Base-by-base conservation (phyloP, 2,797 vertebrate genomes). In the Pangasius larnaudii region DNA sequence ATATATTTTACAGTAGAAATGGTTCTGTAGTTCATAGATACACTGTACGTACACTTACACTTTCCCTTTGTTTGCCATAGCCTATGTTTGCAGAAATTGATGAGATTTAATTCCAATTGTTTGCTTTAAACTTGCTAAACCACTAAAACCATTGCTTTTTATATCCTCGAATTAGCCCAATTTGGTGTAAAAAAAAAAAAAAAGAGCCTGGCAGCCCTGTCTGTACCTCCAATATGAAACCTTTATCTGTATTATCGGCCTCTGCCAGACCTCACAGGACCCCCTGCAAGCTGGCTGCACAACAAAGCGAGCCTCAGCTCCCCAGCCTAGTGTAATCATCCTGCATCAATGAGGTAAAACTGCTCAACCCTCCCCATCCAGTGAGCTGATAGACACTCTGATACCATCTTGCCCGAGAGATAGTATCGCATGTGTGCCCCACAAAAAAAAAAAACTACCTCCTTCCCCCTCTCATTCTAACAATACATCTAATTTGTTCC, bases 401-500 rank as follows among this genome's bases (percentile, higher is more conserved):
- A 85, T 82, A 61, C 22, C 14, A 67, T 87, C 87, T 85, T 13
- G 8, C 36, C 30, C 10, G 1, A 58, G 39, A 86, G 85, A 89
- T 86, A 77, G 51, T 61, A 84, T 84, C n/a, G 1, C 46, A 77
- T 86, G 59, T 30, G 61, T 72, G 85, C 56, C 61, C 27, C n/a
- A 30, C 46, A n/a, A n/a, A n/a, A n/a, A n/a, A 67, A 69, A 82
- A 39, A 82, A 63, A 36, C 3, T 24, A 93, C 90, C 92, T 91
- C 90, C 85, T n/a, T 36, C 46, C 72, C 75, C 51, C 13, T n/a
- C 36, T 39, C 42, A 49, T 42, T 11, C 88, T 87, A 93, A 96
- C 94, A 95, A 95, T 93, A 92, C 22, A 85, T 0, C 92, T 92
- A 91, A 94, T 95, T 95, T 95, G 91, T 90, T 92, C 85, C 53